A percentile compares a stretch with the other conserved stretches of the same genome.
phyloP scores from a whole-genome alignment of 1,140 invertebrate genomes.

The Maconellicoccus hirsutus region DNA sequence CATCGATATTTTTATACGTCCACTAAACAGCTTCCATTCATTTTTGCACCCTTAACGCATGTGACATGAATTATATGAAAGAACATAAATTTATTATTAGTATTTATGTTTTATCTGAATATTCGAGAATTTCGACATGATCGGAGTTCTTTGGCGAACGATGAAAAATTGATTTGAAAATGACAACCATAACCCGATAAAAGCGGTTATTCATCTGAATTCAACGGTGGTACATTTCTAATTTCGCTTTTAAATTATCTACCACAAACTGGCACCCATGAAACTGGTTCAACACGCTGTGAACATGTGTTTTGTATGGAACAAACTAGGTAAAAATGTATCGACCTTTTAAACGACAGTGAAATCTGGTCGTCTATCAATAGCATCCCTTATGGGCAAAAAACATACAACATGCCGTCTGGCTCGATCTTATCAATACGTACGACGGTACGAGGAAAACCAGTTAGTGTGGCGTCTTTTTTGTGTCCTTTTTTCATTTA shows the following conservation, averaged over 20 bases:
- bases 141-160: not conserved
- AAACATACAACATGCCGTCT: too few species aligned
- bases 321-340: not conserved
- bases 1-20: too few species aligned
- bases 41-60: too few species aligned
- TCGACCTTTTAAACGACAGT: not conserved
- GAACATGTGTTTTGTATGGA: not conserved
- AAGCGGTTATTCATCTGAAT: not conserved
- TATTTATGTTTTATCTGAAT: not conserved
- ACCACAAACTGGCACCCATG: not conserved
- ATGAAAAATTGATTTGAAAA: not conserved
- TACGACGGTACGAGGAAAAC: not conserved
- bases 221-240: not conserved
- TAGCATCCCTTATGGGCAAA: not conserved
- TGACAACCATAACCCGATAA: not conserved
- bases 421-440: not conserved
- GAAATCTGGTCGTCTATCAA: not conserved
- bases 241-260: not conserved
- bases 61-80: not conserved
- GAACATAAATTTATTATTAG: not conserved
- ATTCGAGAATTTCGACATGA: not conserved
- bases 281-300: constrained; percentile 2
- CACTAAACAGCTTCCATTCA: too few species aligned
- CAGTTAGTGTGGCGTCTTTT: not conserved
- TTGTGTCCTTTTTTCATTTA: not conserved